Base-by-base conservation (phyloP, 2,888 invertebrate genomes). In the Deilephila porcellus region DNA sequence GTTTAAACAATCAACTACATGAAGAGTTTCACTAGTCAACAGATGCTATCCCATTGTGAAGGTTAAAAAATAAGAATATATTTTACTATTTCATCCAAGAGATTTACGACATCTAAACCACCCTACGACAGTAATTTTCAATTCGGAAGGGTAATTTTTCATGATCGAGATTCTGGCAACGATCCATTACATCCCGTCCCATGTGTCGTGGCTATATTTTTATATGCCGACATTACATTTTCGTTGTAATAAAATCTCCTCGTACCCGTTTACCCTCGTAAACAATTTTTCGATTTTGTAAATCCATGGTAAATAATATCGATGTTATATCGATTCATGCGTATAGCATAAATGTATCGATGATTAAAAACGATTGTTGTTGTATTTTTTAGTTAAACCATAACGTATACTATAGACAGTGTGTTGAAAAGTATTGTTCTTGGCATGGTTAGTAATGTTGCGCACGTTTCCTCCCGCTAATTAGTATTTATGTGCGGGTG, bases 391-490 rank as follows among this genome's bases (percentile, higher is more conserved):
- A 52, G 67, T 67, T 67, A 25, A 67, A 67, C 67, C 52, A 25
- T 56, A 56, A 5, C 62, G 34, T 17, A 32, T 76, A 79, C 79
- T 76, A 77, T 79, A 67, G 45, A 76, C 79, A 75, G 76, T 83
- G 77, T 81, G 81, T 64, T 64, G 19, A 37, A 64, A 56, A 64
- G 17, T 20, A 89, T 89, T 80, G 86, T 83, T 83, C 75, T 88
- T 91, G 90, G 89, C 90, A 87, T 75, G 78, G 63, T 34, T 14
- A 17, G 62, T 34, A 20, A 52, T n/a, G 53, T 71, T 73, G 76
- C 82, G 83, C 80, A 81, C 76, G 79, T 81, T 86, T 86, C 85
- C 86, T 81, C 75, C 78, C 78, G 72, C 81, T 87, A 87, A 88
- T 89, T 88, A 87, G 82, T 85, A 81, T 84, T 83, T 82, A 83